These are phyloP conservation scores for Leptinotarsa rubiginosa DNA, from an alignment of 2,888 invertebrate genomes.

Conservation along the genomic window DNA sequence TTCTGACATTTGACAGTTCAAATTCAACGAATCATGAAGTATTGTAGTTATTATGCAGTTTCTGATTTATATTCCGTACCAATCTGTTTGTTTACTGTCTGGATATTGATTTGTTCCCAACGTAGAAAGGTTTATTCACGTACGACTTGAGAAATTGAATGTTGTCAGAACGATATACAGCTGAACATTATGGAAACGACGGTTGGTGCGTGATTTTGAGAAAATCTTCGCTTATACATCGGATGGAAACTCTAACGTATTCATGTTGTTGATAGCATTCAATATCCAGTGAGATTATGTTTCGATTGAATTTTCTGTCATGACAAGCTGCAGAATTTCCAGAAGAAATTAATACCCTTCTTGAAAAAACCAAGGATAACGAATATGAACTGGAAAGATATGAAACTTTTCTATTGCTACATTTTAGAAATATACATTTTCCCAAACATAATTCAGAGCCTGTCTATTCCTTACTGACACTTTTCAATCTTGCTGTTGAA, in stretches of 20 bases:
- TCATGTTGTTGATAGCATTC: too few species aligned
- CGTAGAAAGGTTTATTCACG: neutral
- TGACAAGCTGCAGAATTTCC: neutral
- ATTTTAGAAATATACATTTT: too few species aligned
- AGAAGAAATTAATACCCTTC: neutral
- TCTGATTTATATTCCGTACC: neutral
- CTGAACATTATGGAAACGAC: slow-evolving; percentile 1
- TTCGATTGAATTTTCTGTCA: neutral
- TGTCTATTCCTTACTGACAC: too few species aligned
- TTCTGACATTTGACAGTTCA: too few species aligned
- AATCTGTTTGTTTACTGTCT: neutral
- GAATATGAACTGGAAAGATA: too few species aligned
- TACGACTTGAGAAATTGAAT: neutral
- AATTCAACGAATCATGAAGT: too few species aligned
- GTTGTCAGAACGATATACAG: neutral
- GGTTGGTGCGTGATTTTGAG: neutral
- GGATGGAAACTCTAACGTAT: neutral
- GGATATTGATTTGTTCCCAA: neutral
- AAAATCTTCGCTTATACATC: neutral
- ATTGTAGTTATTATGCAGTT: neutral
- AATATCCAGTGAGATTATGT: neutral
- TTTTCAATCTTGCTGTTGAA: too few species aligned
- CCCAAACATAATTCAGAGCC: too few species aligned
- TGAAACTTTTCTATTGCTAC: too few species aligned
- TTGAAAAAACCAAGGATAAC: neutral